phyloP scores from a whole-genome alignment of 35 echinoderm and acorn worm species.

The Apostichopus japonicus region DNA sequence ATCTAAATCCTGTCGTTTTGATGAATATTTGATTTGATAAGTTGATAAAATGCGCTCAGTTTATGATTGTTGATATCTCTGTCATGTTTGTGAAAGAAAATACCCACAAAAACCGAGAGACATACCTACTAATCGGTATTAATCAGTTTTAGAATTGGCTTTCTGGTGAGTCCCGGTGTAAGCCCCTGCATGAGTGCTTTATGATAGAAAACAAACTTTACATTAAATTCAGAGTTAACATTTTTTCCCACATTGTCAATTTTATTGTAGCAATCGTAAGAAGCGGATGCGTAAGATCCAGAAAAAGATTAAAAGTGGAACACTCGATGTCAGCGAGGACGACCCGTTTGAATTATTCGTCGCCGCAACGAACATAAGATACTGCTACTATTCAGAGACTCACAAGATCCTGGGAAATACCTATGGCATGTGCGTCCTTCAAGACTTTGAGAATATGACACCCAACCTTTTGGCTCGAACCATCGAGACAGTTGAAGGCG shows the following conservation, averaged over 20 bases:
- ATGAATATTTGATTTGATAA: no score
- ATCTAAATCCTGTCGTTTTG: no score
- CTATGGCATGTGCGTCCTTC: constrained; percentile 97
- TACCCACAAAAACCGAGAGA: no score
- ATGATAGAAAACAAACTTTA: no score
- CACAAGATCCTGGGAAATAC: constrained; percentile 98
- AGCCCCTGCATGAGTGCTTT: no score
- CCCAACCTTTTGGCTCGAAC: constrained; percentile 87
- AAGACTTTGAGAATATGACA: constrained; percentile 97
- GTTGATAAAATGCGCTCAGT: no score
- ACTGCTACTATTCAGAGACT: constrained; percentile 95
- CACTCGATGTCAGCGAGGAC: constrained; percentile 89
- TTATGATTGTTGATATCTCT: no score
- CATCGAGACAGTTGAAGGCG: constrained; percentile 96
- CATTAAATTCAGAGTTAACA: background rate
- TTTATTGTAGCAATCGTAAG: constrained; percentile 72
- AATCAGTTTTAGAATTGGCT: no score
- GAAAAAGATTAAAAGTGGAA: constrained; percentile 90
- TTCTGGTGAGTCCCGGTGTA: no score
- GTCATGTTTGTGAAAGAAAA: no score
- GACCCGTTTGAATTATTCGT: constrained; percentile 96
- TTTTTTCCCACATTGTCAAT: background rate
- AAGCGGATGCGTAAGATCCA: constrained; percentile 91
- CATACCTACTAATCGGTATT: no score
- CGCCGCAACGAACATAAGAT: constrained; percentile 93